phyloP scores from a whole-genome alignment of 1,140 invertebrate species.

The Aplysia californica region DNA sequence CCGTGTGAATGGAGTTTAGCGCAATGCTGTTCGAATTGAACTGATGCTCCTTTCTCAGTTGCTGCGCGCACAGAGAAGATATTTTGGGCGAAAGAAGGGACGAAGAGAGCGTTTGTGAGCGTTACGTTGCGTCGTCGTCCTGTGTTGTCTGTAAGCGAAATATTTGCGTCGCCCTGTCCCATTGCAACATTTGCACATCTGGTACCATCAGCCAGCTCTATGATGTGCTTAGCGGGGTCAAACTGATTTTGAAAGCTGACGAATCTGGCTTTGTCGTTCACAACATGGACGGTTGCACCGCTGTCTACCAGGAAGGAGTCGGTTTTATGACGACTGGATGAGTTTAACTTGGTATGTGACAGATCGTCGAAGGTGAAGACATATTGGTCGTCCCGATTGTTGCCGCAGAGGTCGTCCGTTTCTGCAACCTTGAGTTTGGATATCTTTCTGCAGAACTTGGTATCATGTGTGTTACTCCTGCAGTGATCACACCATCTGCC shows the following conservation, averaged over 20 bases:
- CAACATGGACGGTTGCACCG: conserved; percentile 32
- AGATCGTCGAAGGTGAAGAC: neutral
- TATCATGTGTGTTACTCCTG: no score
- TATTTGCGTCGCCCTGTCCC: conserved; percentile 18
- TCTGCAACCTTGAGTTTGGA: no score
- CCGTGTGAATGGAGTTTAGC: neutral
- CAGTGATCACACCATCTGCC: no score
- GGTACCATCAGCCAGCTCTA: neutral
- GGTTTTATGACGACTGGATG: no score
- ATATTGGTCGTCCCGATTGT: neutral
- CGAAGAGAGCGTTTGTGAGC: conserved; percentile 30
- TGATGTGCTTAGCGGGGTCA: neutral
- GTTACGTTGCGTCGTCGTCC: neutral
- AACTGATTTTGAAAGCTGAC: conserved; percentile 2
- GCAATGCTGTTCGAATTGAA: neutral
- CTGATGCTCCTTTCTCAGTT: conserved; percentile 12
- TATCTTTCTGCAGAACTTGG: no score
- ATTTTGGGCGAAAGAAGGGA: conserved; percentile 28
- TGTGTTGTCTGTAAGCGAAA: conserved; percentile 16
- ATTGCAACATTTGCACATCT: neutral
- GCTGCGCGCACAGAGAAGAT: conserved; percentile 32
- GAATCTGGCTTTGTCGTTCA: conserved; percentile 26
- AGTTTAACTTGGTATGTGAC: neutral
- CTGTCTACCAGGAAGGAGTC: conserved; percentile 26
- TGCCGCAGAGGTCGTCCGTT: no score